Evolutionary conservation across 2,888 invertebrate species (phyloP), one percentile per base, ranked within the genome.

Genomic region (Pegoplata infirma): DNA sequence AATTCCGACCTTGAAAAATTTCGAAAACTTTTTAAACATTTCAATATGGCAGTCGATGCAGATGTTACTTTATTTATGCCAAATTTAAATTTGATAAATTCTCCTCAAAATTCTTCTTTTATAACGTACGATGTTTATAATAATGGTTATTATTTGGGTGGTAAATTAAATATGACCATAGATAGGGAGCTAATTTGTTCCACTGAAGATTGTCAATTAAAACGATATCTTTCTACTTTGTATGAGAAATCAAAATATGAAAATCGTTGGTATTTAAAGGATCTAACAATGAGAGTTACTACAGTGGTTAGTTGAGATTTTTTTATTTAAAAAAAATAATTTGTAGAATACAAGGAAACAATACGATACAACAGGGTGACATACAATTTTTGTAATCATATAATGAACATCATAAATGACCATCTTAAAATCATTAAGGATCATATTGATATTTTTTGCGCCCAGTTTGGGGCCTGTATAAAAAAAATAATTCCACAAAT

Each of bases 71-170:
- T 85, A 63, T 81, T 67, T 0, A 8, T 53, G 25, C 25, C 53
- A 1, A 47, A 59, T 4, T 6, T 8, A 5, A 14, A 17, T 0
- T 8, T 59, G 1, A 16, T 67, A 3, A 69, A 44, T 32, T 14
- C 55, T 6, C 16, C 23, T 3, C 5, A 51, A 0, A 59, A 75
- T 12, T 36, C 68, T 0, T 53, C 69, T 1, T 86, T 81, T 51
- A 53, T 82, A 1, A 71, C 85, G 1, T 87, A 86, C 51, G 90
- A 90, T 82, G 84, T 89, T 7, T 90, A 88, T 67, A 89, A 85
- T 71, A 88, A 89, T 81, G 90, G 90, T 0, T 84, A 83, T 3
- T 81, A 80, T 10, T 83, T 87, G 56, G 90, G 90, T 6, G 89
- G 89, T 0, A 81, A 84, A 53, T 77, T 90, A 0, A 90, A 89